phyloP scores from a whole-genome alignment of 37 sponge, comb jelly and placozoan genomes.

The Ianthella basta region DNA sequence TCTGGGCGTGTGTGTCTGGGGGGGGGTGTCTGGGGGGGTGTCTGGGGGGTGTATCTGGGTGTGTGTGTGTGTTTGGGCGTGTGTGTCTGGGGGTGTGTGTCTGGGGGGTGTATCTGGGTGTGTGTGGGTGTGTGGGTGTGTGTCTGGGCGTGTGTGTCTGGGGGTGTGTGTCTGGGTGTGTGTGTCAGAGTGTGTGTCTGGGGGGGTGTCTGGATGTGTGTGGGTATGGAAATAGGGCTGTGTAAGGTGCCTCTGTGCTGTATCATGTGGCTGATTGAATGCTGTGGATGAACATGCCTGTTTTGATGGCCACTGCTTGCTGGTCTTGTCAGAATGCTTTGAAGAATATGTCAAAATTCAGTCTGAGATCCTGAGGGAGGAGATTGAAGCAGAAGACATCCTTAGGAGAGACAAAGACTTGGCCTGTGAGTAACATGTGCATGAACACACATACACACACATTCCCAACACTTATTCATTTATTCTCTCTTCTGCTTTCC shows the following conservation, averaged over 20 bases:
- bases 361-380: not conserved
- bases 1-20: too few relatives aligned
- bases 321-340: constrained; percentile 9
- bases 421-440: not conserved
- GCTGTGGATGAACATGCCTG: not conserved
- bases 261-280: not conserved
- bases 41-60: too few relatives aligned
- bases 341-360: not conserved
- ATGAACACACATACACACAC: too few relatives aligned
- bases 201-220: not conserved
- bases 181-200: constrained; percentile 14
- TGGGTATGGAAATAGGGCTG: not conserved
- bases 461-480: too few relatives aligned
- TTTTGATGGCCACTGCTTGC: not conserved
- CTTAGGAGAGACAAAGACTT: not conserved
- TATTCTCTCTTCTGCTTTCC: too few relatives aligned
- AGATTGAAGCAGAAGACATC: not conserved
- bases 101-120: too few relatives aligned
- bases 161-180: constrained; percentile 23
- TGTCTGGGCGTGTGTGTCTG: too few relatives aligned
- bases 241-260: not conserved
- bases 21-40: too few relatives aligned
- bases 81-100: too few relatives aligned
- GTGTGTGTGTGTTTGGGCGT: too few relatives aligned
- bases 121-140: too few relatives aligned